Evolutionary conservation across 1,140 invertebrate species (phyloP).

Genomic region (Microplitis demolitor): DNA sequence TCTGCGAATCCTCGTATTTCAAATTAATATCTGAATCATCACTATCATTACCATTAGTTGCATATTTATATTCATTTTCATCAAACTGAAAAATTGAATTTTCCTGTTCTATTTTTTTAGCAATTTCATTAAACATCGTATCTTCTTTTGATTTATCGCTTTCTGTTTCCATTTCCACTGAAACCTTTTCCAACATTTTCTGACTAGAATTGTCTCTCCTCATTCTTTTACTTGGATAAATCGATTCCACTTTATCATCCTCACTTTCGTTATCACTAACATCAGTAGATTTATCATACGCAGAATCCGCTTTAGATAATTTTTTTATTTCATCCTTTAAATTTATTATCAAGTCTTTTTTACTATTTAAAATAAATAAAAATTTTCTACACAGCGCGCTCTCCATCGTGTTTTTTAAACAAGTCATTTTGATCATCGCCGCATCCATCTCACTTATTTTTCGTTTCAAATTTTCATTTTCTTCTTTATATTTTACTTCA

Average conservation of each 20-base stretch:
- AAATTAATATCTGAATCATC: not conserved
- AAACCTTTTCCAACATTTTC: too few relatives aligned
- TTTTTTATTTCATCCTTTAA: not conserved
- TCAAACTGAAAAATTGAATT: too few relatives aligned
- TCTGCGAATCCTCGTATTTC: not conserved
- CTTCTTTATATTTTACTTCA: not conserved
- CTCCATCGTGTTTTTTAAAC: slow-evolving; percentile 19
- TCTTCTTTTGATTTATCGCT: too few relatives aligned
- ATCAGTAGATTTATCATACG: slow-evolving; percentile 17
- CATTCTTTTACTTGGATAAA: not conserved
- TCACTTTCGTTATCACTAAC: not conserved
- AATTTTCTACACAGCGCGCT: slow-evolving; percentile 20
- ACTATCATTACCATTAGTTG: not conserved
- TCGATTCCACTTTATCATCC: not conserved
- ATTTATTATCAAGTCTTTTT: slow-evolving; percentile 24
- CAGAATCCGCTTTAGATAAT: not conserved
- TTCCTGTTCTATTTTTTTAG: too few relatives aligned
- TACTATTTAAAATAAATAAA: slow-evolving; percentile 16
- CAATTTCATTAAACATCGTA: too few relatives aligned
- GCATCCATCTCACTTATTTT: not conserved
- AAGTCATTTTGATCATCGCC: not conserved
- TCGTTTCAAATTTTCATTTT: not conserved
- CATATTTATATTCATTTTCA: too few relatives aligned
- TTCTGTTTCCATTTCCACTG: too few relatives aligned
- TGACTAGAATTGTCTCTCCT: too few relatives aligned